Evolutionary conservation across 2,888 invertebrate genomes (phyloP), one percentile per base, ranked within the genome.

Genomic region (Platypus cylindrus): DNA sequence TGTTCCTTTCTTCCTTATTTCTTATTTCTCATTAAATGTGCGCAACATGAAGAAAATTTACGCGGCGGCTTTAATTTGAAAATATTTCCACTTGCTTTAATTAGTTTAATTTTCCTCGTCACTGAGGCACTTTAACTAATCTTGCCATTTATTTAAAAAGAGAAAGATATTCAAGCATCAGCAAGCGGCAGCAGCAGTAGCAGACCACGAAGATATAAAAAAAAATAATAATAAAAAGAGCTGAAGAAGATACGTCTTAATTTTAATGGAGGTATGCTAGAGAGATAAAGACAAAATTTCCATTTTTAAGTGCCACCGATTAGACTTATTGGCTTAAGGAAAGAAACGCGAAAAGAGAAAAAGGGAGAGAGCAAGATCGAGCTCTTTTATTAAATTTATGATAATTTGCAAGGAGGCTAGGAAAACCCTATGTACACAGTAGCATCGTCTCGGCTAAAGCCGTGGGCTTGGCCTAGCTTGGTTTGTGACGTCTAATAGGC

Each of bases 271-370:
- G 27, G 35, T 33, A 30, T 37, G 37, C 37, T 41, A 17, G 29
- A 32, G n/a, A n/a, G 28, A 34, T 37, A 41, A 41, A 35, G 40
- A 35, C 37, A 29, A 37, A 41, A 41, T 41, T 41, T 41, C 37
- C 40, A 41, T 41, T 37, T 35, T 41, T 41, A 37, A 41, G 40
- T 41, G 40, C 14, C 29, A 11, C 28, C 40, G 37, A 41, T 41
- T 41, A 41, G 40, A 35, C 27, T 34, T 31, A 17, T 34, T 37
- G 32, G 27, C 30, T 30, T 34, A 28, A 3, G 12, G 28, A 28
- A 13, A 16, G 28, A 28, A 9, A 13, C 13, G 12, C 13, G 5
- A 15, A n/a, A 15, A 28, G 14, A 5, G 28, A 16, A 15, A 28
- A n/a, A 30, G 30, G n/a, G 30, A 17, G 30, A 30, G 17, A 30